Conservation (phyloP, 2,113 vertebrate species). For the Baryphthengus martii region DNA sequence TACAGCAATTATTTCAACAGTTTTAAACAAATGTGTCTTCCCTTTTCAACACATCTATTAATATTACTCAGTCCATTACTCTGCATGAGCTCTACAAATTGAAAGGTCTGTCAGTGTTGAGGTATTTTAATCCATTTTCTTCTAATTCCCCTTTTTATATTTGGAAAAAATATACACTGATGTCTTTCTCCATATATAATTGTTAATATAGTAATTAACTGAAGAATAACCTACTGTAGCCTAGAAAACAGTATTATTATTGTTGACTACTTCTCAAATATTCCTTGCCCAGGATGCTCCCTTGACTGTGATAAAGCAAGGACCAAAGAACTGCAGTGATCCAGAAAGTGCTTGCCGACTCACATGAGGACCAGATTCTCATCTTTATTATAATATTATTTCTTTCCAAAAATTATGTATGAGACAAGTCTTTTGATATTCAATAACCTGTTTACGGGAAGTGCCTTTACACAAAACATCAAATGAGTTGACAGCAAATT, state of each 20-base stretch:
- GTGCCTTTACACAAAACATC: slow-evolving; percentile 61
- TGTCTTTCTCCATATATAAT: not conserved
- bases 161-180: not conserved
- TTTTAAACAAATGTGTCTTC: not conserved
- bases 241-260: not conserved
- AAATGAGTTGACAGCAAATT: slow-evolving; percentile 61
- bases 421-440: slow-evolving; percentile 61
- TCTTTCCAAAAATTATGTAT: slow-evolving; percentile 9
- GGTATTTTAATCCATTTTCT: not conserved
- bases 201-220: not conserved
- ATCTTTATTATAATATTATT: slow-evolving; percentile 27
- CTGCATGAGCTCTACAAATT: not conserved
- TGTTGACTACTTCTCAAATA: not conserved
- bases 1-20: not conserved
- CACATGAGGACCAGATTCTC: not conserved
- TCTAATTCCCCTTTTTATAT: not conserved
- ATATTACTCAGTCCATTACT: not conserved
- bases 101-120: not conserved
- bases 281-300: not conserved
- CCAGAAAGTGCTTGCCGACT: not conserved
- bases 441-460: slow-evolving; percentile 56
- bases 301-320: not conserved
- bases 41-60: not conserved
- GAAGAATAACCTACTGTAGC: not conserved
- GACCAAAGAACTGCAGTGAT: not conserved